phyloP scores from a whole-genome alignment of 2,888 invertebrate species.

The Cartodere bifasciata region DNA sequence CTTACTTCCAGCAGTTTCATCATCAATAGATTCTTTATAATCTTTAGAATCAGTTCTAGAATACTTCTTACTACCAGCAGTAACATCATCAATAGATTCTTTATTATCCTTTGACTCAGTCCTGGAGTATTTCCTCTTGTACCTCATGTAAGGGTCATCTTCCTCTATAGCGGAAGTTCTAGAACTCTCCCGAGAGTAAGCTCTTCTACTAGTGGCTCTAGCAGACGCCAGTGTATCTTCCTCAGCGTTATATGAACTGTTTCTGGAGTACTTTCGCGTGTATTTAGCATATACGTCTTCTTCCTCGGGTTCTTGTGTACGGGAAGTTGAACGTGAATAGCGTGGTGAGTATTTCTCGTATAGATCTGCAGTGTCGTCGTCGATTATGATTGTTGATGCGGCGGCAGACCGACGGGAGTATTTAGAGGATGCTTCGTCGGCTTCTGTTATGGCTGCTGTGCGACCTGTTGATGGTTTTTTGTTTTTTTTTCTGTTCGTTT shows the following conservation, averaged over 20 bases:
- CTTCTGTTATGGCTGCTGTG: too few relatives aligned
- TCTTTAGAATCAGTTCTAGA: conserved; percentile 15
- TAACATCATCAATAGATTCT: conserved; percentile 13
- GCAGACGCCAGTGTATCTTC: conserved; percentile 3
- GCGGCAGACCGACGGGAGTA: conserved; percentile 7
- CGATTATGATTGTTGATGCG: too few relatives aligned
- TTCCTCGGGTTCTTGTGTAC: conserved; percentile 15
- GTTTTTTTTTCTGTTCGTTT: too few relatives aligned
- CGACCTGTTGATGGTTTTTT: too few relatives aligned
- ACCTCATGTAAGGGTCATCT: conserved; percentile 18
- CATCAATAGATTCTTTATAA: too few relatives aligned
- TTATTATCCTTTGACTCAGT: conserved; percentile 16
- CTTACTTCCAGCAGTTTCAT: conserved; percentile 21
- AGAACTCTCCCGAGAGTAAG: too few relatives aligned
- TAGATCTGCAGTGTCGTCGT: conserved; percentile 10
- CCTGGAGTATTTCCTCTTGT: conserved; percentile 20
- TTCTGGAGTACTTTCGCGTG: conserved; percentile 15
- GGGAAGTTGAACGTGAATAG: conserved; percentile 23
- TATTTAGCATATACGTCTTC: conserved; percentile 15
- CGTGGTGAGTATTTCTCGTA: conserved; percentile 24
- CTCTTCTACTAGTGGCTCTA: too few relatives aligned
- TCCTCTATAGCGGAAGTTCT: conserved; percentile 16
- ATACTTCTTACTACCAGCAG: conserved; percentile 20
- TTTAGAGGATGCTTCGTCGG: too few relatives aligned
- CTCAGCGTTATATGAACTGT: conserved; percentile 6